Evolutionary conservation across 2,113 vertebrate genomes (phyloP).

Genomic region (Neolamprologus sp.): DNA sequence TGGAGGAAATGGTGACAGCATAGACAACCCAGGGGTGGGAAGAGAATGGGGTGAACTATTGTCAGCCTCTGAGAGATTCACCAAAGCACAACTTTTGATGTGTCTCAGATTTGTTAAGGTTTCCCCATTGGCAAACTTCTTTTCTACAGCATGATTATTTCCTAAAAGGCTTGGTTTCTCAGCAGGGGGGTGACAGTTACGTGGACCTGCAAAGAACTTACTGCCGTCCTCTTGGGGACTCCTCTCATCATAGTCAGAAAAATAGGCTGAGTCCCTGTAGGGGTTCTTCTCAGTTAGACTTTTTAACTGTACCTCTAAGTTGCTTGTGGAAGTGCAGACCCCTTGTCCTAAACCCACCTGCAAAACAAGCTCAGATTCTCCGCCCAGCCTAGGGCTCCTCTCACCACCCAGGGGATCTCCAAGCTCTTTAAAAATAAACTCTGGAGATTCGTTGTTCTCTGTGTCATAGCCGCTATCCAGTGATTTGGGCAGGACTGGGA

Average conservation of each 20-base stretch:
- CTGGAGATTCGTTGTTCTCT: conserved; percentile 92
- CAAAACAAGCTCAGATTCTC: conserved; percentile 54
- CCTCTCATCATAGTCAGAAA: conserved; percentile 89
- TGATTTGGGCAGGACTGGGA: conserved; percentile 78
- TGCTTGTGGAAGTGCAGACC: conserved; percentile 37
- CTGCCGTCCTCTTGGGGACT: conserved; percentile 69
- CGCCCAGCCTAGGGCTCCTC: conserved; percentile 23
- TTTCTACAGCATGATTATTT: conserved; percentile 2
- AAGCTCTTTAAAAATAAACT: conserved; percentile 86
- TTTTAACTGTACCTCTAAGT: conserved; percentile 63
- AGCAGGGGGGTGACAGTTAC: neutral
- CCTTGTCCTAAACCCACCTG: conserved; percentile 60
- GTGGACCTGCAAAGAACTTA: conserved; percentile 50
- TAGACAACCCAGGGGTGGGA: conserved; percentile 59
- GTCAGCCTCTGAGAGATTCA: conserved; percentile 24
- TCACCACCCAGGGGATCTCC: conserved; percentile 59
- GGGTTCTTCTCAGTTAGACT: conserved; percentile 76
- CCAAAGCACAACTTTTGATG: conserved; percentile 21
- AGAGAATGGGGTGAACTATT: neutral
- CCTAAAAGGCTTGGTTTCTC: conserved; percentile 3
- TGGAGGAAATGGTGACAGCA: conserved; percentile 71
- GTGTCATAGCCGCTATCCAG: conserved; percentile 95
- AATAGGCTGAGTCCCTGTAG: conserved; percentile 92
- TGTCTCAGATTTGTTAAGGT: conserved; percentile 26
- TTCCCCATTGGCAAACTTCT: neutral